phyloP scores from a whole-genome alignment of 2,113 vertebrate species.

The Dicaeum eximium region DNA sequence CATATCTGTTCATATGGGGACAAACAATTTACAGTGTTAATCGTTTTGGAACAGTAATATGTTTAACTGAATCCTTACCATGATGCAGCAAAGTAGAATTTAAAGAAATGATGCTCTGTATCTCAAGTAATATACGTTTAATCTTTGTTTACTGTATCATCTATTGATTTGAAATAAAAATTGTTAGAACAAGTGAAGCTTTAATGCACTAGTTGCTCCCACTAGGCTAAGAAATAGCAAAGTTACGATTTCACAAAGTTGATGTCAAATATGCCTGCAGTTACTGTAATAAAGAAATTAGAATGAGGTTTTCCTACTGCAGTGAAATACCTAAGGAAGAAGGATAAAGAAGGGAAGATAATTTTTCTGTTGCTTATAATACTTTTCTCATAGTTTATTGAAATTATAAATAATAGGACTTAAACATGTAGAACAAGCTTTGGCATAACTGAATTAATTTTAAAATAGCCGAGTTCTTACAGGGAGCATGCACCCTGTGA shows the following conservation, averaged over 20 bases:
- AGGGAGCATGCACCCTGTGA: neutral
- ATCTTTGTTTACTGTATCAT: neutral
- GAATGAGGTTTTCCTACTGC: constrained; percentile 14
- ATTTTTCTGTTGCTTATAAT: constrained; percentile 3
- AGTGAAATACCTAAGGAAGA: constrained; percentile 5
- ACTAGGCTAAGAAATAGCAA: constrained; percentile 2
- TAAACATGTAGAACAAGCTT: neutral
- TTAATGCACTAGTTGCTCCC: neutral
- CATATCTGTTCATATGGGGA: neutral
- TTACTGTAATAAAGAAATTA: neutral
- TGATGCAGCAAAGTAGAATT: neutral
- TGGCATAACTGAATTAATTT: constrained; percentile 34
- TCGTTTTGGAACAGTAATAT: neutral
- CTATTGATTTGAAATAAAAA: neutral
- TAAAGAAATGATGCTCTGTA: neutral
- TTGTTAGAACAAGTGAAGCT: neutral
- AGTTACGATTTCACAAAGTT: constrained; percentile 37
- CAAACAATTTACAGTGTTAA: neutral
- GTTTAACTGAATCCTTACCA: neutral
- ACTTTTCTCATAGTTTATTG: neutral
- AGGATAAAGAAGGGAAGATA: neutral
- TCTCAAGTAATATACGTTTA: neutral
- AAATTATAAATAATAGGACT: constrained; percentile 31
- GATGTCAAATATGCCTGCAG: neutral
- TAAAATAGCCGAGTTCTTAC: neutral